These are phyloP conservation scores for Buphagus erythrorhynchus DNA, from an alignment of 2,797 vertebrate genomes.

Conservation along the genomic window DNA sequence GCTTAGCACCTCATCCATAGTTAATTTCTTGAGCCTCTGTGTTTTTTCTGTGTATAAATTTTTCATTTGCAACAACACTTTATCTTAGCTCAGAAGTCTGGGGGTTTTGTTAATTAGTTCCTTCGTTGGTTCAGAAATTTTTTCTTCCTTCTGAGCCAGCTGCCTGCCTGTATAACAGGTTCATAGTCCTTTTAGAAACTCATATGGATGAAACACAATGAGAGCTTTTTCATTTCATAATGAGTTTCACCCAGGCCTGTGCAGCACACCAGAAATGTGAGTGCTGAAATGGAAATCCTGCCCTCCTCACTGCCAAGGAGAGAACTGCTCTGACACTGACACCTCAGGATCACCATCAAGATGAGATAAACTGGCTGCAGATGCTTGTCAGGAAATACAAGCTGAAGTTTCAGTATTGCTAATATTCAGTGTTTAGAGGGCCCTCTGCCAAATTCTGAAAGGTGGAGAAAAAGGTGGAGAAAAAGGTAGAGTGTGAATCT, in stretches of 20 bases:
- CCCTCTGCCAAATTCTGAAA: background rate
- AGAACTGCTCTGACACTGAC: background rate
- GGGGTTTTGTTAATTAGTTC: background rate
- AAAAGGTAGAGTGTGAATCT: background rate
- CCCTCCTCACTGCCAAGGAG: background rate
- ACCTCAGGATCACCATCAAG: background rate
- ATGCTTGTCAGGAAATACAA: background rate
- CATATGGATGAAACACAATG: background rate
- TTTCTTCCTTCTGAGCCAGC: background rate
- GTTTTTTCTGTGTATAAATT: conserved; percentile 21
- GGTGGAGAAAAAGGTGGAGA: background rate
- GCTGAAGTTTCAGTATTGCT: background rate
- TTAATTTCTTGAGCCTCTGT: conserved; percentile 10
- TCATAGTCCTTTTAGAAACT: background rate
- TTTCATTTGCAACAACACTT: conserved; percentile 49
- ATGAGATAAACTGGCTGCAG: background rate
- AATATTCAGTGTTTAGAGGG: background rate
- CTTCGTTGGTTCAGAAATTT: background rate
- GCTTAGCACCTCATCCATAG: conserved; percentile 39
- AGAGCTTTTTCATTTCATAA: background rate
- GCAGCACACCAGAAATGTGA: background rate
- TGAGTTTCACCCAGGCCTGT: background rate
- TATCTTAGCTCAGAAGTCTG: background rate
- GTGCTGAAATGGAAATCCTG: background rate
- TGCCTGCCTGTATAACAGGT: background rate